Conservation (phyloP, 2,888 invertebrate species). For the Ochropleura leucogaster region DNA sequence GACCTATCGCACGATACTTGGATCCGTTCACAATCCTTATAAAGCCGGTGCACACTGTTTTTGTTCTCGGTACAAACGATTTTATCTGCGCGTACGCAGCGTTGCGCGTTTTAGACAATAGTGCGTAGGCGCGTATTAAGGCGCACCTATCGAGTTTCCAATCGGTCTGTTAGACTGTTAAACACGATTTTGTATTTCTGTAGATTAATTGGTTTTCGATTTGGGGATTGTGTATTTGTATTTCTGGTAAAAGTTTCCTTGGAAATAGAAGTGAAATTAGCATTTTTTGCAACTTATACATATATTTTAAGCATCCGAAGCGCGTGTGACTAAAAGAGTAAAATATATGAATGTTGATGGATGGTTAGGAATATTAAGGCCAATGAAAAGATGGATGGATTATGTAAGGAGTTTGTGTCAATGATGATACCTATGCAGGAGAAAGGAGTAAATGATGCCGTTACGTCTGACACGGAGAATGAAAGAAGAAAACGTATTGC, state of each 20-base stretch:
- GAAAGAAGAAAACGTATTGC: too few relatives aligned
- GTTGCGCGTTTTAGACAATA: constrained; percentile 79
- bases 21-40: constrained; percentile 65
- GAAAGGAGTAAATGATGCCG: too few relatives aligned
- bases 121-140: constrained; percentile 84
- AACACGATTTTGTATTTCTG: constrained; percentile 64
- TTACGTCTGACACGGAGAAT: too few relatives aligned
- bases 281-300: not conserved
- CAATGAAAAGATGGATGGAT: too few relatives aligned
- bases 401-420: too few relatives aligned
- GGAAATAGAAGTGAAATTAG: not conserved
- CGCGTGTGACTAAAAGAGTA: too few relatives aligned
- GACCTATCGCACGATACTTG: constrained; percentile 59
- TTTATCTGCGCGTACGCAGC: constrained; percentile 69
- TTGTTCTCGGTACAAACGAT: constrained; percentile 64
- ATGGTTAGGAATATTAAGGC: too few relatives aligned
- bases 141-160: constrained; percentile 66
- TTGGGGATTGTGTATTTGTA: constrained; percentile 37
- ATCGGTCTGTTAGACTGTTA: constrained; percentile 66
- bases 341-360: too few relatives aligned
- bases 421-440: too few relatives aligned
- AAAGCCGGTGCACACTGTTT: constrained; percentile 66
- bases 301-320: too few relatives aligned
- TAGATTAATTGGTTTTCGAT: constrained; percentile 62
- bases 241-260: not conserved